These are phyloP conservation scores for Ctenicera cuprea DNA, from an alignment of 2,888 invertebrate genomes.

Conservation along the genomic window DNA sequence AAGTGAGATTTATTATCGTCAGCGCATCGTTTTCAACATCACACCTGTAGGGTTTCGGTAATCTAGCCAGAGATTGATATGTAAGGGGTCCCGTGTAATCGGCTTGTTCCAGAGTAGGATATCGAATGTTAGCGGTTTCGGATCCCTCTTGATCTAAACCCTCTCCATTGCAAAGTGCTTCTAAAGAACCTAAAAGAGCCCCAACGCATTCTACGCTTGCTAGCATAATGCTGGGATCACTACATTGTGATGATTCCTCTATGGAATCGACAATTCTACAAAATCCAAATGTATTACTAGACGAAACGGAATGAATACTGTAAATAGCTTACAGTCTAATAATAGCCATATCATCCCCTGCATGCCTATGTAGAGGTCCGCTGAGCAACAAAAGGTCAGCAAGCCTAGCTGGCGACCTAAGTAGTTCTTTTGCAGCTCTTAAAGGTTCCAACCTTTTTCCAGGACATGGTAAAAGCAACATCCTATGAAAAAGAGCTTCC, in stretches of 20 bases:
- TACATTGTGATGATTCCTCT: slow-evolving; percentile 92
- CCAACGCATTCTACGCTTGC: slow-evolving; percentile 90
- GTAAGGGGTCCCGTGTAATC: slow-evolving; percentile 91
- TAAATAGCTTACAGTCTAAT: slow-evolving; percentile 80
- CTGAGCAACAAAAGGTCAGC: slow-evolving; percentile 81
- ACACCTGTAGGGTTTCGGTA: slow-evolving; percentile 87
- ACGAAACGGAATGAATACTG: not conserved
- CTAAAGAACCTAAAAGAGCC: slow-evolving; percentile 87
- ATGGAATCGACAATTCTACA: slow-evolving; percentile 92
- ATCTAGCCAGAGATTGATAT: slow-evolving; percentile 87
- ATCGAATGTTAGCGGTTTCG: slow-evolving; percentile 79
- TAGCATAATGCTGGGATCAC: slow-evolving; percentile 84
- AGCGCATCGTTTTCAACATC: not conserved
- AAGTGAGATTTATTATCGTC: not conserved
- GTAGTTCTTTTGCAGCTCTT: slow-evolving; percentile 87
- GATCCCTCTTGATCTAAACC: slow-evolving; percentile 79
- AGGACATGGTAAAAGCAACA: slow-evolving; percentile 91
- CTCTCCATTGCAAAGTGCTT: slow-evolving; percentile 86
- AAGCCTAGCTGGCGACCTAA: slow-evolving; percentile 86
- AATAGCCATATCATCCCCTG: slow-evolving; percentile 87
- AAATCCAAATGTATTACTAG: slow-evolving; percentile 45
- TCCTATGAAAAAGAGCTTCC: slow-evolving; percentile 94
- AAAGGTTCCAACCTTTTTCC: slow-evolving; percentile 90
- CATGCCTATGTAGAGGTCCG: slow-evolving; percentile 78
- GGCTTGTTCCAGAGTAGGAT: slow-evolving; percentile 81